Conservation (phyloP, 2,797 vertebrate genomes). For the Brachyrhaphis roseni region DNA sequence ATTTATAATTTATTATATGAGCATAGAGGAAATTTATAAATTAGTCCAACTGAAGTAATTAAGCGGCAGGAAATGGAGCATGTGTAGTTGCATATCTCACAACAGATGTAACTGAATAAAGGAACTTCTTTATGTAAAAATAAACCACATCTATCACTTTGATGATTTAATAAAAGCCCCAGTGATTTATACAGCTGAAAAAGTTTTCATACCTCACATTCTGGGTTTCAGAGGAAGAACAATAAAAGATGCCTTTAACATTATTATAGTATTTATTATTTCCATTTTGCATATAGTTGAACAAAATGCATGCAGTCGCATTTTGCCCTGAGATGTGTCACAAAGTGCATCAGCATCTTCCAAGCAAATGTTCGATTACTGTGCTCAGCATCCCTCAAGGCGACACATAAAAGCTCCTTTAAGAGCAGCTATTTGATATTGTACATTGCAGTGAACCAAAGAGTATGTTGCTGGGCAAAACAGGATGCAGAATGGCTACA, state of each 20-base stretch:
- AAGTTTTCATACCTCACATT: not conserved
- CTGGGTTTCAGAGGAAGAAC: not conserved
- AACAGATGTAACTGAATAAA: not conserved
- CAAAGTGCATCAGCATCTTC: slow-evolving; percentile 35
- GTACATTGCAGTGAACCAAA: slow-evolving; percentile 54
- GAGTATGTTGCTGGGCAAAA: slow-evolving; percentile 40
- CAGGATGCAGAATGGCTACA: slow-evolving; percentile 41
- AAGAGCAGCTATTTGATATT: slow-evolving; percentile 62
- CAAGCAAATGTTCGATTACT: slow-evolving; percentile 50
- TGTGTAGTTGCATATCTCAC: no score
- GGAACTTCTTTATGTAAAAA: not conserved
- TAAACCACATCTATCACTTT: not conserved
- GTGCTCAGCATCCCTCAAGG: slow-evolving; percentile 40
- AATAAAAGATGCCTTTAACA: not conserved
- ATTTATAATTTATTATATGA: not conserved
- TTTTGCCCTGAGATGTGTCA: slow-evolving; percentile 39
- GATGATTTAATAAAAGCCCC: not conserved
- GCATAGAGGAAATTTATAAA: not conserved
- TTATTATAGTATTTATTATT: not conserved
- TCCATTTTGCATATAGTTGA: slow-evolving; percentile 17
- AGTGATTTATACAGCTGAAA: not conserved
- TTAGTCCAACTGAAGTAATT: not conserved
- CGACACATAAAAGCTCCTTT: slow-evolving; percentile 58
- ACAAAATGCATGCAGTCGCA: not conserved
- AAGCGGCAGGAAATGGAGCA: not conserved